A percentile compares a stretch with the other conserved stretches of the same genome.
phyloP scores from a whole-genome alignment of 2,113 vertebrate genomes.

The Anhinga rufa region DNA sequence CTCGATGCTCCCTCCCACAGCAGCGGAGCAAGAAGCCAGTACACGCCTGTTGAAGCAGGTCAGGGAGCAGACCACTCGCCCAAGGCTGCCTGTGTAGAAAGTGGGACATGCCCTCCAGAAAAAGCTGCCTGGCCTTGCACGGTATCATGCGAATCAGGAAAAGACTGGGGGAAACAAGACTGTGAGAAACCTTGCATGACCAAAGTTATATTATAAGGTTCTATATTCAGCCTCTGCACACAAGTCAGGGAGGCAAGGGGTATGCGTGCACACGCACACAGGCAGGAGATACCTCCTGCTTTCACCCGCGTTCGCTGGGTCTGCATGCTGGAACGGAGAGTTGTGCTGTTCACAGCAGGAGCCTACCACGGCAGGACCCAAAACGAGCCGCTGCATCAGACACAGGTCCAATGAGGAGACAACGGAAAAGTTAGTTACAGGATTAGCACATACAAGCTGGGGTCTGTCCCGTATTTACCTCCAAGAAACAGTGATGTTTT shows the following conservation, averaged over 20 bases:
- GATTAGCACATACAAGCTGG: background rate
- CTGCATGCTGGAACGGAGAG: background rate
- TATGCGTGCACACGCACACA: background rate
- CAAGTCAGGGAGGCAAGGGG: background rate
- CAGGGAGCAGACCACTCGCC: background rate
- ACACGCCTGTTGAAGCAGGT: background rate
- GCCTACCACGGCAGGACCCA: background rate
- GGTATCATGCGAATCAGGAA: background rate
- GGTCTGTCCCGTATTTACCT: background rate
- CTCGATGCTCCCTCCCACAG: background rate
- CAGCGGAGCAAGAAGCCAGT: background rate
- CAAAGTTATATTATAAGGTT: background rate
- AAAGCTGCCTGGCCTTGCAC: background rate
- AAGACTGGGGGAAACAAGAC: background rate
- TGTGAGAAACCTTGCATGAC: background rate
- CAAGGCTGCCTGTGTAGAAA: background rate
- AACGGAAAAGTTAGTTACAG: background rate
- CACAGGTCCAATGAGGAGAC: background rate
- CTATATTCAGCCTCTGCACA: background rate
- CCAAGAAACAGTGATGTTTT: background rate
- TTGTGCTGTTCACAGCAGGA: background rate
- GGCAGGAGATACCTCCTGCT: background rate
- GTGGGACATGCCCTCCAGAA: conserved; percentile 13
- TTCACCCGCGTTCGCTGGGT: background rate
- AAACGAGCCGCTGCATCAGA: background rate